These are phyloP conservation scores for Cebidichthys violaceus DNA, from an alignment of 2,113 vertebrate species.

Conservation along the genomic window DNA sequence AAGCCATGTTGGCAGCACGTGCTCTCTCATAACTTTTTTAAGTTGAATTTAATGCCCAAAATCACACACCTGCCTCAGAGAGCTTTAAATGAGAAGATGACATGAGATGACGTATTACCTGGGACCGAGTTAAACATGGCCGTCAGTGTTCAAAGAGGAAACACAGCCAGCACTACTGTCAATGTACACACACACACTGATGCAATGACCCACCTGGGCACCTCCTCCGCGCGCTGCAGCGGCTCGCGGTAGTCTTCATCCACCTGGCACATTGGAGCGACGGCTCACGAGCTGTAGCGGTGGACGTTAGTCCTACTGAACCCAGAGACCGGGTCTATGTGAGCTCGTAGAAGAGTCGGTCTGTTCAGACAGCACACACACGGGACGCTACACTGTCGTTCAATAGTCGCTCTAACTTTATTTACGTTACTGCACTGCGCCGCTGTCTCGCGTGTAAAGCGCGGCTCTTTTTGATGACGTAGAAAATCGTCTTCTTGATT, in stretches of 20 bases:
- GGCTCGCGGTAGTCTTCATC: conserved; percentile 73
- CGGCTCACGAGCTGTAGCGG: neutral
- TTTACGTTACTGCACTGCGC: neutral
- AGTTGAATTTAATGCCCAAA: too few species aligned
- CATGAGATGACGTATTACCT: neutral
- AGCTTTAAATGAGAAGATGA: neutral
- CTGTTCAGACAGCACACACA: neutral
- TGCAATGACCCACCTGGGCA: conserved; percentile 51
- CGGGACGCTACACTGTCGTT: neutral
- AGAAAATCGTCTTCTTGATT: too few species aligned
- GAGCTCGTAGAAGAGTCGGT: neutral
- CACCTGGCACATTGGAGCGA: conserved; percentile 80
- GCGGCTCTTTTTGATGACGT: conserved; percentile 56
- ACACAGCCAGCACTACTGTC: neutral
- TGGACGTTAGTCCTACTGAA: neutral
- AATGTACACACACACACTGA: neutral
- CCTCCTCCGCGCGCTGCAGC: conserved; percentile 43
- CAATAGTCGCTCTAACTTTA: too few species aligned
- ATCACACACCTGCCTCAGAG: too few species aligned
- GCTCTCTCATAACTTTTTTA: too few species aligned
- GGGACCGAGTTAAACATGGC: neutral
- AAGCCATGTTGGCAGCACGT: neutral
- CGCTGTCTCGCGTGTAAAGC: neutral
- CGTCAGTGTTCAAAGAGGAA: neutral
- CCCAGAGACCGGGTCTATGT: too few species aligned